Base-by-base conservation (phyloP, 2,113 vertebrate species). In the Serranochromis macrocephalus region DNA sequence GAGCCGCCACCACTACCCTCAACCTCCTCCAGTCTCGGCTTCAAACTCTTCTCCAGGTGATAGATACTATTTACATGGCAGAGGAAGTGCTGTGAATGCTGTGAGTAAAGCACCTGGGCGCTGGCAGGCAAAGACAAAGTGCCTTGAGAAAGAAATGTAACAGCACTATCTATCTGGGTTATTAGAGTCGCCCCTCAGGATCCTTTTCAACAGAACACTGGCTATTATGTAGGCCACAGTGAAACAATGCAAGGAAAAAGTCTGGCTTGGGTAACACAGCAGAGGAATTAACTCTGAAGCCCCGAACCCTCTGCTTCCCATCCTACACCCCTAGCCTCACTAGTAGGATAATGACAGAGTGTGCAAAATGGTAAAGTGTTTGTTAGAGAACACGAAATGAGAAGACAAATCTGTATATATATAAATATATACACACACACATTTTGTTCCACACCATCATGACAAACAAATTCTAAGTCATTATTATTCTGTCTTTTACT, bases 121-220 rank as follows among this genome's bases (percentile, higher is more conserved):
- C 94, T 96, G 88, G 83, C 94, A 95, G 96, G 95, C 95, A 96
- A 92, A 96, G 96, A 97, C 94, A 95, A 88, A 97, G 95, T 96
- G 94, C 93, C 94, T 92, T 58, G 89, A 95, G 96, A 95, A 96
- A 96, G 94, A 95, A 97, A 96, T 96, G 93, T 96, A 97, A 93
- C 96, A 96, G 95, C 91, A 89, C 96, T 96, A 97, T 97, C 96
- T 96, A 96, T 97, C 96, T 96, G 95, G 96, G 96, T 97, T 96
- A 97, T 97, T 96, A 96, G 94, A 95, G 94, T 93, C 87, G 85
- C 95, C 95, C 96, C 96, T 96, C 92, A 93, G 96, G 96, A 94
- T 95, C 93, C 91, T 90, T 93, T 94, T 92, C 93, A 93, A 95
- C 94, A 95, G 92, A 95, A 94, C 88, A 90, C 93, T 94, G 90